Conservation (phyloP, 2,113 vertebrate species). For the Polypterus senegalus region DNA sequence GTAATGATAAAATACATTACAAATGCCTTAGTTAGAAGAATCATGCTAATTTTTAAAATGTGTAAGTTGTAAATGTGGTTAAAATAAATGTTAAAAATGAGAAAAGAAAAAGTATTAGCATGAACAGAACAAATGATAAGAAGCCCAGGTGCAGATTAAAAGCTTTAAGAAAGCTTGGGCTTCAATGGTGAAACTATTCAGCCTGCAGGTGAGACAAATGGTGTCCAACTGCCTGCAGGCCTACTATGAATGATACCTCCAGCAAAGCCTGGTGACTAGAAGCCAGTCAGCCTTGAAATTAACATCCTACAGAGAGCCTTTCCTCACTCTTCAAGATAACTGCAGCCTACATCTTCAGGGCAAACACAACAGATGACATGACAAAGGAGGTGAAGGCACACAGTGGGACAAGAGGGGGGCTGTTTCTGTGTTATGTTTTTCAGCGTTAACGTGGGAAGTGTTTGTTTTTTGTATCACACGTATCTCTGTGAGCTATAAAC, state of each 20-base stretch:
- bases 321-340: slow-evolving; percentile 27
- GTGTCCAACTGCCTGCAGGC: slow-evolving; percentile 28
- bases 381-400: slow-evolving; percentile 18
- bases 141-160: slow-evolving; percentile 22
- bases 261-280: slow-evolving; percentile 36
- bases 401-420: slow-evolving; percentile 12
- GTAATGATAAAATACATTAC: too few species aligned
- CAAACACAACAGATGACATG: slow-evolving; percentile 22
- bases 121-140: not conserved
- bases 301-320: slow-evolving; percentile 37
- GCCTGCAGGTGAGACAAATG: slow-evolving; percentile 43
- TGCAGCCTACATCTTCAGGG: slow-evolving; percentile 38
- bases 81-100: too few species aligned
- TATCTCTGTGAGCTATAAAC: slow-evolving; percentile 2
- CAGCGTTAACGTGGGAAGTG: slow-evolving; percentile 20
- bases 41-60: too few species aligned
- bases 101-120: too few species aligned
- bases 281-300: slow-evolving; percentile 54
- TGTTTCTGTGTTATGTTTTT: slow-evolving; percentile 1
- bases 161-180: slow-evolving; percentile 22
- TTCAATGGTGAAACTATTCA: slow-evolving; percentile 23
- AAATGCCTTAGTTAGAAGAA: too few species aligned
- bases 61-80: too few species aligned
- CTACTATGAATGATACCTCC: slow-evolving; percentile 44
- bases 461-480: slow-evolving; percentile 20